These are phyloP conservation scores for Cydia fagiglandana DNA, from an alignment of 1,140 invertebrate species.

Conservation along the genomic window DNA sequence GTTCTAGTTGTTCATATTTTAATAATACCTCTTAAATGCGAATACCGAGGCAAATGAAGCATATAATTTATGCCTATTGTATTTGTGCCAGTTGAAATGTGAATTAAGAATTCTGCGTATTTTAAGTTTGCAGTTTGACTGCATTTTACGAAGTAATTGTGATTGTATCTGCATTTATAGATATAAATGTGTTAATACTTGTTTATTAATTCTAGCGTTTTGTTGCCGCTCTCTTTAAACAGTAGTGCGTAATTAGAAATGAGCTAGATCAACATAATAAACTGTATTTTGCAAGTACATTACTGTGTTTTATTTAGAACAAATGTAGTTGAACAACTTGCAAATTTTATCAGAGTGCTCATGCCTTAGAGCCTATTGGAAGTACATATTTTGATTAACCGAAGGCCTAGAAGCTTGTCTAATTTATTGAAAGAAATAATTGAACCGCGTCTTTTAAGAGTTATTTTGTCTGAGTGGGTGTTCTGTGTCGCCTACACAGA, in stretches of 20 bases:
- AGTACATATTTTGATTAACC: not conserved
- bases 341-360: too few species aligned
- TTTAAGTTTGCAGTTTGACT: slow-evolving; percentile 29
- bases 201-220: slow-evolving; percentile 21
- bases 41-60: not conserved
- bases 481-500: too few species aligned
- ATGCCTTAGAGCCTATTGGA: not conserved
- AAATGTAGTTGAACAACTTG: too few species aligned
- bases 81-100: slow-evolving; percentile 14
- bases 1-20: not conserved
- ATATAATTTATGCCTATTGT: slow-evolving; percentile 18
- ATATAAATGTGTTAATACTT: slow-evolving; percentile 25
- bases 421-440: too few species aligned
- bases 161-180: slow-evolving; percentile 30
- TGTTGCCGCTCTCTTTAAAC: slow-evolving; percentile 23
- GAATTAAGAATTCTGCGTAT: not conserved
- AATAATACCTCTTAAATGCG: not conserved
- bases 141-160: slow-evolving; percentile 30
- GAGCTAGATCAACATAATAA: slow-evolving; percentile 28
- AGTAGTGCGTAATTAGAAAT: slow-evolving; percentile 26
- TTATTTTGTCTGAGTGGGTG: too few species aligned
- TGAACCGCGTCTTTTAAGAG: too few species aligned
- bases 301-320: not conserved
- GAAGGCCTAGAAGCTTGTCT: not conserved
- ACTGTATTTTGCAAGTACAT: slow-evolving; percentile 24